These are phyloP conservation scores for Euwallacea fornicatus DNA, from an alignment of 1,140 invertebrate species.

Conservation along the genomic window DNA sequence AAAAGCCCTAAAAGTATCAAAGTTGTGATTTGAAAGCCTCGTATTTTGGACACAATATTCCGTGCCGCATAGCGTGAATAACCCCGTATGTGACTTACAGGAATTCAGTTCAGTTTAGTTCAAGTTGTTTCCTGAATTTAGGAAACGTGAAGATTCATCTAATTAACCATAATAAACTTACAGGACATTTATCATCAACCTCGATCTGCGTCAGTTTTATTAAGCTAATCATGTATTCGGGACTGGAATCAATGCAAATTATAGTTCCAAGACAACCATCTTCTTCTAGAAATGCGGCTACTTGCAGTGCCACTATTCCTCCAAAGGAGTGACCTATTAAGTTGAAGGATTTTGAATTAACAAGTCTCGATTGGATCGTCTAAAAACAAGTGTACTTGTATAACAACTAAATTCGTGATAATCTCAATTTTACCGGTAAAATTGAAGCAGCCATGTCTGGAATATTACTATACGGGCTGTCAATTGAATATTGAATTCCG, in stretches of 20 bases:
- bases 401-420: no score
- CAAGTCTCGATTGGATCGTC: no score
- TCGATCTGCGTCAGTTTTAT: slow-evolving; percentile 51
- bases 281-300: slow-evolving; percentile 60
- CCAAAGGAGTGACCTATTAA: slow-evolving; percentile 71
- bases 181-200: slow-evolving; percentile 58
- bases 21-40: no score
- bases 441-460: slow-evolving; percentile 47
- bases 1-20: no score
- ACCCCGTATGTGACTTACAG: not conserved
- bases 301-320: slow-evolving; percentile 59
- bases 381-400: no score
- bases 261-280: slow-evolving; percentile 59
- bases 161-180: slow-evolving; percentile 58
- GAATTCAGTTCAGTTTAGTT: no score
- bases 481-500: slow-evolving; percentile 65
- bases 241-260: slow-evolving; percentile 62
- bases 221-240: slow-evolving; percentile 59
- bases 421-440: slow-evolving; percentile 49
- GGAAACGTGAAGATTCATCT: slow-evolving; percentile 58
- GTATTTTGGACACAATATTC: no score
- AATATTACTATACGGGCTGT: slow-evolving; percentile 51
- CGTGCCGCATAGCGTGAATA: no score
- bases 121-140: no score
- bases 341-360: slow-evolving; percentile 54